Evolutionary conservation across 2,888 invertebrate species (phyloP).

Genomic region (Hofmannophila pseudospretella): DNA sequence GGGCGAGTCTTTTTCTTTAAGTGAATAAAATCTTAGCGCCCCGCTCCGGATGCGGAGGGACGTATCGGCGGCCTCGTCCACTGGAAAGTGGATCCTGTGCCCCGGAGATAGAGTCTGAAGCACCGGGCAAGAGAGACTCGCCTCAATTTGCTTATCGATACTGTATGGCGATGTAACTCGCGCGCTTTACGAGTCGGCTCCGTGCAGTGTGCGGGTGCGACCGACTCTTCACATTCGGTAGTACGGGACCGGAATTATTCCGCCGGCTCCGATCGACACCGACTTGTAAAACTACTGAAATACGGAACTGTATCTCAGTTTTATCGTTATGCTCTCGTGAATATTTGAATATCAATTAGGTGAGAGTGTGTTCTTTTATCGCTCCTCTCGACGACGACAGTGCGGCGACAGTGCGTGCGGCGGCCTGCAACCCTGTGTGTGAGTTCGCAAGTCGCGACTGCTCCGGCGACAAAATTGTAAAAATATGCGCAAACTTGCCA

Average conservation of each 20-base stretch:
- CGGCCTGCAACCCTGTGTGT: too few species aligned
- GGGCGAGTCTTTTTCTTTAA: neutral
- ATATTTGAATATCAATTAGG: constrained; percentile 1
- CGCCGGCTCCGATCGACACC: neutral
- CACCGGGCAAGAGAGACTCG: too few species aligned
- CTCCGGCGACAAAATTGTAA: too few species aligned
- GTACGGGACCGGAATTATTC: neutral
- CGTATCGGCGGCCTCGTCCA: neutral
- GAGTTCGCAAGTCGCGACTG: too few species aligned
- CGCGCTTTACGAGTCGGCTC: neutral
- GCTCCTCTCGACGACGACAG: too few species aligned
- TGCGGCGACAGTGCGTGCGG: too few species aligned
- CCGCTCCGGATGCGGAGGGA: neutral
- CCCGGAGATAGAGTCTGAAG: too few species aligned
- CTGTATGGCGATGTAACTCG: too few species aligned
- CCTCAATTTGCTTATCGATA: too few species aligned
- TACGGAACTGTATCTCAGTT: neutral
- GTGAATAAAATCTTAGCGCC: neutral
- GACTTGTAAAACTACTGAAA: neutral
- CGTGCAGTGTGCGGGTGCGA: too few species aligned
- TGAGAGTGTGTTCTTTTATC: neutral
- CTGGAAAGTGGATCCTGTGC: neutral
- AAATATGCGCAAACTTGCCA: too few species aligned
- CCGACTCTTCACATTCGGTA: too few species aligned
- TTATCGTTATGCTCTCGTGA: constrained; percentile 1